Percentiles rank a stretch among this genome's conserved stretches.
Evolutionary conservation across 2,888 invertebrate genomes (phyloP).

Genomic region (Synergus umbraculus): DNA sequence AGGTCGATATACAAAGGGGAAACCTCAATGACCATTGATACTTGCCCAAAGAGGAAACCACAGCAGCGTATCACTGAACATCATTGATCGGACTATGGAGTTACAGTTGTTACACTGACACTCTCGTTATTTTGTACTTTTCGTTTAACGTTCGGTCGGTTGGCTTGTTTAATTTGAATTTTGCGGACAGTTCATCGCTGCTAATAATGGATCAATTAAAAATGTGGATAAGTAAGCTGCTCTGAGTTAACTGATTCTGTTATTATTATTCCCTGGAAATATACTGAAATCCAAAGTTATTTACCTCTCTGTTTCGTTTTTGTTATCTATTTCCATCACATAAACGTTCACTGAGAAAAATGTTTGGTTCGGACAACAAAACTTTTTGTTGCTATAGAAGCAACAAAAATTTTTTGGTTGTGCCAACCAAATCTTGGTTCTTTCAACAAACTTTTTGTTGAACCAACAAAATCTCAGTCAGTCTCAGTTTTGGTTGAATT

Average conservation of each 20-base stretch:
- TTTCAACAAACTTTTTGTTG: no score
- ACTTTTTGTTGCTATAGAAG: no score
- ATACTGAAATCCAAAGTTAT: no score
- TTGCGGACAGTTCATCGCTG: background rate
- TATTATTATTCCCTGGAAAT: background rate
- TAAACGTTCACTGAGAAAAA: no score
- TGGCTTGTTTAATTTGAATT: slow-evolving; percentile 9
- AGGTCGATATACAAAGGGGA: slow-evolving; percentile 35
- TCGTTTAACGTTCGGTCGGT: background rate
- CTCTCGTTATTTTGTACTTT: slow-evolving; percentile 20
- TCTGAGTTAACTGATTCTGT: background rate
- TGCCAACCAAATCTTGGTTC: no score
- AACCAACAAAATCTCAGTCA: no score
- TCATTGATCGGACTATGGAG: slow-evolving; percentile 29
- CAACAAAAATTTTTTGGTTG: no score
- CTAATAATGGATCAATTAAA: background rate
- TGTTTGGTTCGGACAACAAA: no score
- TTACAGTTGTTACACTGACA: slow-evolving; percentile 30
- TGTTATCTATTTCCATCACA: background rate
- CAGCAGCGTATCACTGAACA: slow-evolving; percentile 22
- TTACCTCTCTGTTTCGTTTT: no score
- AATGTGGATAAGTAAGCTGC: background rate
- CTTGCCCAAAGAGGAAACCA: slow-evolving; percentile 36
- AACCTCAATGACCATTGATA: slow-evolving; percentile 40
- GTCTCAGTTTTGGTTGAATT: no score